Conservation (phyloP, 2,113 vertebrate genomes). For the Phocoena sinus region DNA sequence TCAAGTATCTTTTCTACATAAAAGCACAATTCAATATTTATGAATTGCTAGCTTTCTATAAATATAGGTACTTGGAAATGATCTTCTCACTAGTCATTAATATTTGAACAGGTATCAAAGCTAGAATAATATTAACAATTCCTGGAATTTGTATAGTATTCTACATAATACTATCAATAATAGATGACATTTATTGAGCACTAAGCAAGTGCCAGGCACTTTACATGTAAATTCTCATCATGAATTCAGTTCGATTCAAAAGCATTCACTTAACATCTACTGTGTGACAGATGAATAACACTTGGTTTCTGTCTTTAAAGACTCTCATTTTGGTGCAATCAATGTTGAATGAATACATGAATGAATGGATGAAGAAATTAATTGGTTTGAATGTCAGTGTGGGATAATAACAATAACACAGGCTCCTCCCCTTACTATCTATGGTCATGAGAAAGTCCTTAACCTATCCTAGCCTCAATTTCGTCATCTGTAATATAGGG, state of each 20-base stretch:
- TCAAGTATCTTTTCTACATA: slow-evolving; percentile 52
- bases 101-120: slow-evolving; percentile 67
- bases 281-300: slow-evolving; percentile 47
- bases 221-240: slow-evolving; percentile 53
- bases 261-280: slow-evolving; percentile 60
- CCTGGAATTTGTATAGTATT: slow-evolving; percentile 44
- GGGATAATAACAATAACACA: background rate
- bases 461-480: background rate
- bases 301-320: slow-evolving; percentile 35
- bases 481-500: background rate
- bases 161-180: slow-evolving; percentile 66
- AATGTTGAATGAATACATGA: slow-evolving; percentile 19
- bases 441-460: slow-evolving; percentile 11
- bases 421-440: background rate
- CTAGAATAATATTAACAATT: slow-evolving; percentile 63
- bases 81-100: slow-evolving; percentile 67
- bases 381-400: background rate
- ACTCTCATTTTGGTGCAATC: background rate
- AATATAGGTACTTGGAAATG: slow-evolving; percentile 57
- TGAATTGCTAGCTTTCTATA: slow-evolving; percentile 68
- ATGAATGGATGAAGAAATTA: background rate
- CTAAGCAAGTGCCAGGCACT: slow-evolving; percentile 46
- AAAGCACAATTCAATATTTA: slow-evolving; percentile 70
- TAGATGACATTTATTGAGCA: slow-evolving; percentile 58
- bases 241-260: slow-evolving; percentile 24